phyloP scores from a whole-genome alignment of 2,113 vertebrate species.

The Passer domesticus region DNA sequence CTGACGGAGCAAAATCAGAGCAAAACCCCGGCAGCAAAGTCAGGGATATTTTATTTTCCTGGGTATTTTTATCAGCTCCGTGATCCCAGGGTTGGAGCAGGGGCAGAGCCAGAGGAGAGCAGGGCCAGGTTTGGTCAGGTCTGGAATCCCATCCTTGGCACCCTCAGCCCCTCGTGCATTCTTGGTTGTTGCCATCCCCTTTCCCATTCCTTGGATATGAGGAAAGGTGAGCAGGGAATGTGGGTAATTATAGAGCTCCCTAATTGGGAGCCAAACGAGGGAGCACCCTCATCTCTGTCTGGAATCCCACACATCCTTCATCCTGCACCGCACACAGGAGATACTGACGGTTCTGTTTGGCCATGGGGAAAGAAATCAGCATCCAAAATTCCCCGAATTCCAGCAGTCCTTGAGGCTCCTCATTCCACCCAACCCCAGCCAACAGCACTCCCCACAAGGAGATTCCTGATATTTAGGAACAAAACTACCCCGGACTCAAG shows the following conservation, averaged over 20 bases:
- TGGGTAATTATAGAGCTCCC: background rate
- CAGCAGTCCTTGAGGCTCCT: accelerated
- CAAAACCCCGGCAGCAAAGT: background rate
- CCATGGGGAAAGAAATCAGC: background rate
- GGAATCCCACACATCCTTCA: background rate
- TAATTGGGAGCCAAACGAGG: background rate
- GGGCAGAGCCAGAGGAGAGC: background rate
- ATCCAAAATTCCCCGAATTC: background rate
- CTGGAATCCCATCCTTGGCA: background rate
- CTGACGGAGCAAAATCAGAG: background rate
- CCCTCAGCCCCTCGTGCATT: background rate
- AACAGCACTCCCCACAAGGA: background rate
- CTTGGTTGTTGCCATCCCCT: background rate
- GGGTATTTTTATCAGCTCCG: background rate
- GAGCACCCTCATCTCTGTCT: background rate
- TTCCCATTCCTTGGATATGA: background rate
- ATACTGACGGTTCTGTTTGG: accelerated
- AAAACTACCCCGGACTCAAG: accelerated
- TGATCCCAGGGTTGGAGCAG: background rate
- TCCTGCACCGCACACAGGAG: accelerated
- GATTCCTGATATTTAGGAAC: accelerated
- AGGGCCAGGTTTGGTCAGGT: too few species aligned
- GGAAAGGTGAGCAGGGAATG: background rate
- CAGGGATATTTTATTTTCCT: background rate
- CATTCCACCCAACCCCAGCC: background rate